phyloP scores from a whole-genome alignment of 2,113 vertebrate species.

The Rana temporaria region DNA sequence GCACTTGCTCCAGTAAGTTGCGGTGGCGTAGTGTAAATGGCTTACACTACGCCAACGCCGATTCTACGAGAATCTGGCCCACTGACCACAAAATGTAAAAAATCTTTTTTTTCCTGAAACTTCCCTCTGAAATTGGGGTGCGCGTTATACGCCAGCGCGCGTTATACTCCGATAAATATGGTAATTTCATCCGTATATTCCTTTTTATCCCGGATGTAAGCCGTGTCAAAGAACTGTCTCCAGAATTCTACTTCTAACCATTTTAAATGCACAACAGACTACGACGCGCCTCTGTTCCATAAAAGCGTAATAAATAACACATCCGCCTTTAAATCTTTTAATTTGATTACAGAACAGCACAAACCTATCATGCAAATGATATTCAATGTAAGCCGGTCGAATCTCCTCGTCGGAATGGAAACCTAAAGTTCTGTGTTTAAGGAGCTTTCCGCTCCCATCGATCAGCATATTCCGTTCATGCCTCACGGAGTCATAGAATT shows the following conservation, averaged over 20 bases:
- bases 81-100: no score
- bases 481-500: slow-evolving; percentile 51
- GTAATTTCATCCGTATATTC: slow-evolving; percentile 24
- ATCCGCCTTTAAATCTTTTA: slow-evolving; percentile 60
- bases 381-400: slow-evolving; percentile 58
- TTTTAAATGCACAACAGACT: slow-evolving; percentile 34
- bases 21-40: no score
- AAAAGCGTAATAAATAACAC: slow-evolving; percentile 61
- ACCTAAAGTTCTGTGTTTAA: slow-evolving; percentile 62
- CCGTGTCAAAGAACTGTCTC: slow-evolving; percentile 46
- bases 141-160: no score
- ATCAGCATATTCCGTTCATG: slow-evolving; percentile 64
- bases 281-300: slow-evolving; percentile 55
- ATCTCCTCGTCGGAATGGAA: slow-evolving; percentile 61
- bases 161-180: no score
- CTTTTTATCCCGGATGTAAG: slow-evolving; percentile 41
- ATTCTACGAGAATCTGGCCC: no score
- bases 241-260: slow-evolving; percentile 28
- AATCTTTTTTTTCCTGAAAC: no score
- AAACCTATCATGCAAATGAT: slow-evolving; percentile 61
- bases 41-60: no score
- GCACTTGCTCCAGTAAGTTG: no score
- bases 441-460: slow-evolving; percentile 57
- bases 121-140: no score
- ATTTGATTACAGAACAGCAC: slow-evolving; percentile 59